Percentiles rank a stretch among this genome's conserved stretches.
Evolutionary conservation across 1,140 invertebrate species (phyloP).

Genomic region (Diorhabda elongata): DNA sequence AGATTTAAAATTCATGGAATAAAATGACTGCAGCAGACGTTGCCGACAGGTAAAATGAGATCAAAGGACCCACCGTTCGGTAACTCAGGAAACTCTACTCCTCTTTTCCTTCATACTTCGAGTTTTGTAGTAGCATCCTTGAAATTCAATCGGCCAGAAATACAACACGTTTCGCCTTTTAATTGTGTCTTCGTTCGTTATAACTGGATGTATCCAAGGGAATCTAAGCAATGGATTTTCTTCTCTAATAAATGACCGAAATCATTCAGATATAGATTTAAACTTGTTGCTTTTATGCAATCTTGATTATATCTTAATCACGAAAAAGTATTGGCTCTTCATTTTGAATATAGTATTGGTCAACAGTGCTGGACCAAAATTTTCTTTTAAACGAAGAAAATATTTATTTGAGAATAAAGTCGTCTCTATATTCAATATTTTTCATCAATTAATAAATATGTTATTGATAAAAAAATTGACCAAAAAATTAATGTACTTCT

Average conservation of each 20-base stretch:
- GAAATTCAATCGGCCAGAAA: not conserved
- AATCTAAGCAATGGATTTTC: not conserved
- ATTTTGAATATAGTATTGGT: too few species aligned
- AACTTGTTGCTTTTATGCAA: not conserved
- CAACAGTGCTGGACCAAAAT: too few species aligned
- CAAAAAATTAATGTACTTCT: too few species aligned
- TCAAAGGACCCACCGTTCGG: not conserved
- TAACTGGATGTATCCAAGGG: not conserved
- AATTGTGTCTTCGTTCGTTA: not conserved
- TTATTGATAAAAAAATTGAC: too few species aligned
- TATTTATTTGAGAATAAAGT: too few species aligned
- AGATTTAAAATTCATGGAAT: not conserved
- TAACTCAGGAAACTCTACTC: not conserved
- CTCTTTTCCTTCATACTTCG: not conserved
- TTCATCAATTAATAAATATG: too few species aligned
- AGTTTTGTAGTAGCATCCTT: not conserved
- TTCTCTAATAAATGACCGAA: not conserved
- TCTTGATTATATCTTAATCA: too few species aligned
- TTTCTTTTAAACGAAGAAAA: too few species aligned
- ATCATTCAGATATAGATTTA: not conserved
- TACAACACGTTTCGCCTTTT: constrained; percentile 2
- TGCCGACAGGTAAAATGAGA: constrained; percentile 1
- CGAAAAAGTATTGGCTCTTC: too few species aligned
- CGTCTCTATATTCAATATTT: too few species aligned
- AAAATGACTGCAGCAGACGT: not conserved